Percentiles rank a stretch among this genome's conserved stretches.
phyloP scores from a whole-genome alignment of 2,888 invertebrate genomes.

The Polyommatus icarus region DNA sequence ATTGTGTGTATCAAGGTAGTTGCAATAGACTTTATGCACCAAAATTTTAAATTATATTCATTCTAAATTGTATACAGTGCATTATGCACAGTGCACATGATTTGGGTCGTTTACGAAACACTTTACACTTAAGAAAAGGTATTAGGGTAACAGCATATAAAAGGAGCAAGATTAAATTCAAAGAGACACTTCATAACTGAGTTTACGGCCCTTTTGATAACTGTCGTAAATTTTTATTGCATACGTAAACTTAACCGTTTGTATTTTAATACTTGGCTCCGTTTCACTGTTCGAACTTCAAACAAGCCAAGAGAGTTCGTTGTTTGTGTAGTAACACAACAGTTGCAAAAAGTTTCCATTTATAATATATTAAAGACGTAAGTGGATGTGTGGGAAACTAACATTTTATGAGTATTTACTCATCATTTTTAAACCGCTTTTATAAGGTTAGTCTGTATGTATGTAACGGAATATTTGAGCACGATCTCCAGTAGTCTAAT shows the following conservation, averaged over 20 bases:
- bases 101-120: neutral
- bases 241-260: conserved; percentile 20
- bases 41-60: too few relatives aligned
- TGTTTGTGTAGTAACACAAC: conserved; percentile 2
- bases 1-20: too few relatives aligned
- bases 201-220: conserved; percentile 19
- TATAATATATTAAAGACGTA: too few relatives aligned
- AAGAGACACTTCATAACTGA: conserved; percentile 22
- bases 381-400: too few relatives aligned
- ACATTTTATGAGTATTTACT: too few relatives aligned
- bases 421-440: too few relatives aligned
- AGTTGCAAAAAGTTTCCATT: neutral
- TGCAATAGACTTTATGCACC: too few relatives aligned
- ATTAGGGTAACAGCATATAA: conserved; percentile 42
- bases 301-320: conserved; percentile 8
- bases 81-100: neutral
- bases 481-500: too few relatives aligned
- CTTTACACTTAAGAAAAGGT: conserved; percentile 25
- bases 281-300: conserved; percentile 5
- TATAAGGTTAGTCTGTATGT: too few relatives aligned
- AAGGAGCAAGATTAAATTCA: conserved; percentile 21
- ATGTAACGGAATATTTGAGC: too few relatives aligned
- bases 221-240: conserved; percentile 28
- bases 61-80: too few relatives aligned
- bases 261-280: conserved; percentile 19